Conservation (phyloP, 2,113 vertebrate genomes). For the Tragulus kanchil region DNA sequence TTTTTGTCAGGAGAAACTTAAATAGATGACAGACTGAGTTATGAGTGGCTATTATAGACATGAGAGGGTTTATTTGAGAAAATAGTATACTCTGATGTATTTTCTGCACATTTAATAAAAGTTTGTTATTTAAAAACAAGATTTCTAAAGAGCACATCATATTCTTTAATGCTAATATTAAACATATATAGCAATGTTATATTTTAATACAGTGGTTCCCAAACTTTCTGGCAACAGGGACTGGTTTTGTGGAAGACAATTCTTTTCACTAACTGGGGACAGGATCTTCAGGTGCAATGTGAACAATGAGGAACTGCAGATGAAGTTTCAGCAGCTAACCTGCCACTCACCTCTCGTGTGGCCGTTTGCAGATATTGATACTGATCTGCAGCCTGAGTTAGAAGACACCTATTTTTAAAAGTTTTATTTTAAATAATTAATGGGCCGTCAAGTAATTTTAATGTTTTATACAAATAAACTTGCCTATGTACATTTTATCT, state of each 20-base stretch:
- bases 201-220: neutral
- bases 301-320: neutral
- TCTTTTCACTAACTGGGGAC: neutral
- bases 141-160: neutral
- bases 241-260: neutral
- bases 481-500: neutral
- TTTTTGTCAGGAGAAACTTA: neutral
- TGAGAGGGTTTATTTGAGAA: neutral
- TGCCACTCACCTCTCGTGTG: neutral
- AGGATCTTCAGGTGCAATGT: neutral
- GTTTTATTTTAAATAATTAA: neutral
- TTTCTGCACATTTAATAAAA: neutral
- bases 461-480: neutral
- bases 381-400: neutral
- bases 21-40: neutral
- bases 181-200: neutral
- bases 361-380: neutral
- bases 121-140: neutral
- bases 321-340: neutral
- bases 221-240: neutral
- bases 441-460: neutral
- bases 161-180: neutral
- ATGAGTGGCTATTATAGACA: neutral
- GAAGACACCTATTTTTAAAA: neutral
- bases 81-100: neutral